Conservation (phyloP, 2,113 vertebrate species). For the Rhinogobius similis region DNA sequence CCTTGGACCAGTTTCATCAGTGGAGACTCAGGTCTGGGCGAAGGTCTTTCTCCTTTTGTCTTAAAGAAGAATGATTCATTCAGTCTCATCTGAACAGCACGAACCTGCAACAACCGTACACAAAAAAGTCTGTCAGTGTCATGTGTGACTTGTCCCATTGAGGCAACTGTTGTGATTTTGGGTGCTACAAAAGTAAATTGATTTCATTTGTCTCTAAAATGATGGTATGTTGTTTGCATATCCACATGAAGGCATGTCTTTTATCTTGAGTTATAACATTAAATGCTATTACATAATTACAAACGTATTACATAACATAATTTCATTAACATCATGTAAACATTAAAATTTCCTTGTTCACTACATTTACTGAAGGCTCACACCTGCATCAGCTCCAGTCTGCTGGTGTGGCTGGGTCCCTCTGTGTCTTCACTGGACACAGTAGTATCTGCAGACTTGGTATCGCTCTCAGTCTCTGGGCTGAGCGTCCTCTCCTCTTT, state of each 20-base stretch:
- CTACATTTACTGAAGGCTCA: neutral
- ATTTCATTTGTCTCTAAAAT: no score
- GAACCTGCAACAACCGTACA: constrained; percentile 43
- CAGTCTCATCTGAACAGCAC: constrained; percentile 74
- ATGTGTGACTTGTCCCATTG: no score
- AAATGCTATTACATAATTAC: neutral
- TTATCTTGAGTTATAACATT: no score
- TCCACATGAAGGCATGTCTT: neutral
- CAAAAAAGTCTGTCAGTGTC: neutral
- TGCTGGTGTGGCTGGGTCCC: constrained; percentile 24
- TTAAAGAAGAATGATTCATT: constrained; percentile 82
- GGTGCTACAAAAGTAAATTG: no score
- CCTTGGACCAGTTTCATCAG: constrained; percentile 69
- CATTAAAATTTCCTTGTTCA: neutral
- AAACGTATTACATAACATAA: neutral
- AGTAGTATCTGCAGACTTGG: constrained; percentile 41
- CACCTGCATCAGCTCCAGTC: constrained; percentile 62
- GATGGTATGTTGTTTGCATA: no score
- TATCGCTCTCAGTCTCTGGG: constrained; percentile 16
- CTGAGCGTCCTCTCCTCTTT: constrained; percentile 11
- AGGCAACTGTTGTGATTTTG: no score
- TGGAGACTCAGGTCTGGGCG: constrained; percentile 64
- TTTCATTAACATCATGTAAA: neutral
- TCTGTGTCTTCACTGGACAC: constrained; percentile 68
- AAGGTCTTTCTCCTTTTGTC: constrained; percentile 67